Evolutionary conservation across 2,113 vertebrate genomes (phyloP).

Genomic region (Triplophysa siluroides): DNA sequence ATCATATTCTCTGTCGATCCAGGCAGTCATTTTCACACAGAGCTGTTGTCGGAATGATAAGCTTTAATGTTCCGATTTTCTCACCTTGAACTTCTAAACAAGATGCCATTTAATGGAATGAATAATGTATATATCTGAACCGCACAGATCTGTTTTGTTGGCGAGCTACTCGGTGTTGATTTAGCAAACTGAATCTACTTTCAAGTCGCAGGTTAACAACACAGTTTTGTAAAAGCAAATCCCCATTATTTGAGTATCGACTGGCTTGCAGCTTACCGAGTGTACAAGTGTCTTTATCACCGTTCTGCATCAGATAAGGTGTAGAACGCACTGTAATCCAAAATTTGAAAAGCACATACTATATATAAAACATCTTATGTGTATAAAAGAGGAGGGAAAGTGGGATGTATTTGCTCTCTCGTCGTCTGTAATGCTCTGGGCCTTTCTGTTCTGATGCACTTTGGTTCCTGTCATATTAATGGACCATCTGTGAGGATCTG

Average conservation of each 20-base stretch:
- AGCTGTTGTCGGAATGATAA: neutral
- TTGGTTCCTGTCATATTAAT: conserved; percentile 15
- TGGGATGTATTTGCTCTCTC: neutral
- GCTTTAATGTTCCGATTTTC: neutral
- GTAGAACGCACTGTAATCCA: neutral
- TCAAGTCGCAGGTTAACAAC: neutral
- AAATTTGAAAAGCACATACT: conserved; percentile 10
- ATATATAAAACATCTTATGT: conserved; percentile 15
- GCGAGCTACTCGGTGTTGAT: neutral
- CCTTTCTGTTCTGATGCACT: conserved; percentile 20
- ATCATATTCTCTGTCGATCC: conserved; percentile 2
- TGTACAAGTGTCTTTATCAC: conserved; percentile 18
- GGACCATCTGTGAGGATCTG: conserved; percentile 23
- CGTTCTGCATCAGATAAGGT: conserved; percentile 20
- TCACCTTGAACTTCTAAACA: neutral
- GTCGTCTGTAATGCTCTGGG: conserved; percentile 2
- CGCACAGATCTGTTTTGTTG: neutral
- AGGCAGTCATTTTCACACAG: neutral
- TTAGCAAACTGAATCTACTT: conserved; percentile 2
- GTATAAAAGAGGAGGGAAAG: neutral
- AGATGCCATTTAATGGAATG: conserved; percentile 1
- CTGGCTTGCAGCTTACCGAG: neutral
- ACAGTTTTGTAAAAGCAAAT: conserved; percentile 26
- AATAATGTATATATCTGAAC: conserved; percentile 12
- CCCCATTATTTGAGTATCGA: conserved; percentile 12